Evolutionary conservation across 2,888 invertebrate genomes (phyloP).

Genomic region (Lepidocyrtinus sp.): DNA sequence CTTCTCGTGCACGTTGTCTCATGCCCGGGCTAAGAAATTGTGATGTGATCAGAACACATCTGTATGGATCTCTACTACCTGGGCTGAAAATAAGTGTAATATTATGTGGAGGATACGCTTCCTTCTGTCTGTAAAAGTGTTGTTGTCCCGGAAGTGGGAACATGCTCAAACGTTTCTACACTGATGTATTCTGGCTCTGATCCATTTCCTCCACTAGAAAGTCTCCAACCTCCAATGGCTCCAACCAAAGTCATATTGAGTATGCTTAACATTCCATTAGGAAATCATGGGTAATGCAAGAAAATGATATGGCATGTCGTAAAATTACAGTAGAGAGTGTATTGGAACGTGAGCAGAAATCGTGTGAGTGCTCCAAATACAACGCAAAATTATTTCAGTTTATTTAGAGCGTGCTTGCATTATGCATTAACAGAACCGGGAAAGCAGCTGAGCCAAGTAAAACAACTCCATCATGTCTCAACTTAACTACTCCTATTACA

Average conservation of each 20-base stretch:
- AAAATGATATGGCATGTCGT: background rate
- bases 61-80: conserved; percentile 1
- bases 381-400: background rate
- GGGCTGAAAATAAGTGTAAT: background rate
- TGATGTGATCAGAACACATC: background rate
- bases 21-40: background rate
- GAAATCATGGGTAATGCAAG: background rate
- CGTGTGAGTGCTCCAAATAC: background rate
- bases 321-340: background rate
- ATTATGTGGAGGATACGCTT: background rate
- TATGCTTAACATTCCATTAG: background rate
- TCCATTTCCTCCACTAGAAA: too few relatives aligned
- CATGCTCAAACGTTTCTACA: background rate
- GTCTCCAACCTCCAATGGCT: too few relatives aligned
- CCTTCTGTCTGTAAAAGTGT: background rate
- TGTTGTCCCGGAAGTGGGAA: background rate
- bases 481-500: too few relatives aligned
- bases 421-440: too few relatives aligned
- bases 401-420: background rate
- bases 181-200: background rate
- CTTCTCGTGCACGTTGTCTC: background rate
- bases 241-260: background rate
- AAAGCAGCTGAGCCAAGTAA: too few relatives aligned
- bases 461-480: too few relatives aligned
- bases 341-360: background rate